Evolutionary conservation across 2,888 invertebrate genomes (phyloP).

Genomic region (Athripsodes cinereus): DNA sequence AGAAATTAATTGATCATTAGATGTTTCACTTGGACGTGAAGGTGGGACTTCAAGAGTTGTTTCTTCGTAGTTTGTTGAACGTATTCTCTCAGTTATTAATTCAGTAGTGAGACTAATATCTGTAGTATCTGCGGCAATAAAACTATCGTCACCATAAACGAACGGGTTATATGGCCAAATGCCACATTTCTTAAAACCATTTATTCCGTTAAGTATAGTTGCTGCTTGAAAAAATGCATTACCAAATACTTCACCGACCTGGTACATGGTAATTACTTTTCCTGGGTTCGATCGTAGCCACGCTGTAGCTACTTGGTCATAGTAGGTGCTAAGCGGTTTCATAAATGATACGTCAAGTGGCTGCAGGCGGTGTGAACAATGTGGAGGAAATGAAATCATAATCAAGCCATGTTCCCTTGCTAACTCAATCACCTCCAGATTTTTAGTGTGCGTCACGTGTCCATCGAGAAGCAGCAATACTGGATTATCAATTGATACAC

Average conservation of each 20-base stretch:
- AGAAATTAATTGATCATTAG: not conserved
- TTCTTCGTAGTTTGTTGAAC: not conserved
- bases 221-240: not conserved
- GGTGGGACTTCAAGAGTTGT: not conserved
- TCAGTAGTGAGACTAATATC: not conserved
- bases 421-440: not conserved
- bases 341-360: constrained; percentile 7
- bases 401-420: constrained; percentile 2
- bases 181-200: not conserved
- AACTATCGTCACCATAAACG: not conserved
- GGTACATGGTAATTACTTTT: not conserved
- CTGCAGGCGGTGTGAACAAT: no score
- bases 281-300: constrained; percentile 8
- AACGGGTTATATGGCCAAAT: constrained; percentile 1
- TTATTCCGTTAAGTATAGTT: not conserved
- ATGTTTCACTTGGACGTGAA: not conserved
- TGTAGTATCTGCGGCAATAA: constrained; percentile 1
- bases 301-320: not conserved
- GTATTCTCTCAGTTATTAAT: not conserved
- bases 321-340: constrained; percentile 1
- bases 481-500: not conserved
- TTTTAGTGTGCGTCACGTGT: not conserved
- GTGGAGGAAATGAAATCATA: constrained; percentile 4
- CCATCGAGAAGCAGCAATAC: not conserved
- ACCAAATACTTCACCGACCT: not conserved